Conservation (phyloP, 1,140 invertebrate species). For the Zaprionus tsacasi region DNA sequence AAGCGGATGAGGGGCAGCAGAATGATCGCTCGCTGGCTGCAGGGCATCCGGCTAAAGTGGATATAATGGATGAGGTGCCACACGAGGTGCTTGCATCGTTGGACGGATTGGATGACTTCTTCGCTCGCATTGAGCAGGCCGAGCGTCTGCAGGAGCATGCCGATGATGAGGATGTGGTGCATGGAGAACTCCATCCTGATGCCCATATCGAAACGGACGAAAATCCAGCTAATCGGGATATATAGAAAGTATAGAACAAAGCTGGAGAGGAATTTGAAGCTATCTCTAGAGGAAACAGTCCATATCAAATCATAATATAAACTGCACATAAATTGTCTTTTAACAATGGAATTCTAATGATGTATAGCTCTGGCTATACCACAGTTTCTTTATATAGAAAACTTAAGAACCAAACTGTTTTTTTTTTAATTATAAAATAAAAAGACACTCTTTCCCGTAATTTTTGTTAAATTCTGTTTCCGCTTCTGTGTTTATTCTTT, state of each 20-base stretch:
- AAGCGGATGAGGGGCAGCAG: not conserved
- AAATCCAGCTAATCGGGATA: not conserved
- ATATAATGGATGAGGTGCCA: slow-evolving; percentile 24
- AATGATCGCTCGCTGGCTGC: not conserved
- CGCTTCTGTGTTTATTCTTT: slow-evolving; percentile 13
- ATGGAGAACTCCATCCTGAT: not conserved
- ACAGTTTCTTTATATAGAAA: not conserved
- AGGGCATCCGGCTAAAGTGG: not conserved
- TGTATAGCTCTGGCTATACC: not conserved
- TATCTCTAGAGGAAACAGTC: too few species aligned
- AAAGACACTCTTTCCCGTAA: not conserved
- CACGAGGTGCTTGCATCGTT: slow-evolving; percentile 45
- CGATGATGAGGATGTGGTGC: slow-evolving; percentile 7
- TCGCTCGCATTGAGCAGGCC: slow-evolving; percentile 35
- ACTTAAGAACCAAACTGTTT: not conserved
- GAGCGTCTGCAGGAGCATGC: slow-evolving; percentile 1
- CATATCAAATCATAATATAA: not conserved
- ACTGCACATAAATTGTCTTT: not conserved
- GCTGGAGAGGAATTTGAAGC: too few species aligned
- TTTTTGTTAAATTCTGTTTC: not conserved
- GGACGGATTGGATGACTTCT: slow-evolving; percentile 53
- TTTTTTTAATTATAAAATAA: not conserved
- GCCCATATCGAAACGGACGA: not conserved
- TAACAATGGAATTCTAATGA: not conserved
- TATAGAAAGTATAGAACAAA: not conserved